Base-by-base conservation (phyloP, 2,113 vertebrate genomes). In the Pangasianodon gigas region DNA sequence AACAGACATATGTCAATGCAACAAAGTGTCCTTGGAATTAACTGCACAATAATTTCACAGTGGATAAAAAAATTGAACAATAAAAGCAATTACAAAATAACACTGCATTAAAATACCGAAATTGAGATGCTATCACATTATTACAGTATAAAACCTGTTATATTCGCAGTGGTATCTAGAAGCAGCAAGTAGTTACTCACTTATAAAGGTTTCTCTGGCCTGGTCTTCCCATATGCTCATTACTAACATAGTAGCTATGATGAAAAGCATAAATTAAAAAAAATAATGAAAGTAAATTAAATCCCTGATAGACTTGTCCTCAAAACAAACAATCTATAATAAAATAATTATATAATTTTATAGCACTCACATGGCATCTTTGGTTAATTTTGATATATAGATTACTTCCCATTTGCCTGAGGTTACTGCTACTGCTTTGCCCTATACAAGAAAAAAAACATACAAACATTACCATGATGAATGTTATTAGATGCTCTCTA, bases 371-470 rank as follows among this genome's bases (percentile, higher is more conserved):
- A 99, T 96, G 92, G 97, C 97, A 93, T 98, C 96, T 94, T 96
- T 96, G 87, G 97, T 98, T 94, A 98, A 95, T 96, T 96, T 97
- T 93, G 97, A 97, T 95, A 99, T 98, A 94, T 97, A 97, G 94
- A 97, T 97, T 93, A 97, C 98, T 93, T 99, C 98, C 98, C 98
- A 99, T 93, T 97, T 95, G 92, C 98, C 98, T 90, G 96, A 97
- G 92, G 98, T 99, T 93, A 99, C 94, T 92, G 97, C 92, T 93
- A 93, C 95, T 93, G 97, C 94, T 95, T 95, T 95, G 94, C 97
- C 98, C 98, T 97, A 93, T 87, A 95, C 67, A 82, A 80, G 6
- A 44, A 62, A 65, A 84, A 62, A 56, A 16, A 48, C 54, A 87
- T 24, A 29, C 48, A 88, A 46, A 74, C 51, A 46, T 88, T 67